A percentile compares a stretch with the other conserved stretches of the same genome.
These are phyloP conservation scores for Stichopus horrens DNA, from an alignment of 53 echinoderm and acorn worm genomes.

Conservation along the genomic window DNA sequence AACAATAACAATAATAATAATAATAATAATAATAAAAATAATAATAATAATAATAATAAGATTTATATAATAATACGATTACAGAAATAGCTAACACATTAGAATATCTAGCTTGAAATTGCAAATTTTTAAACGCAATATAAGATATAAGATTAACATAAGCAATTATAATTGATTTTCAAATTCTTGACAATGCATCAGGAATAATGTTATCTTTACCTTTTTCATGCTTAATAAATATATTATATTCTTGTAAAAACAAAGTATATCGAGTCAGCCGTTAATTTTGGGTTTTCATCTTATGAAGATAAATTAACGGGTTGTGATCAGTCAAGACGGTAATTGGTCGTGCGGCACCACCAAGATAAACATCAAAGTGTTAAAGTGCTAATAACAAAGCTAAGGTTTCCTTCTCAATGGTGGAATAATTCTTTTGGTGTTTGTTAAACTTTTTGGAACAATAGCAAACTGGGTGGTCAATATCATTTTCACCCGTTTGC, in stretches of 20 bases:
- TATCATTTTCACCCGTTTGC: slow-evolving; percentile 37
- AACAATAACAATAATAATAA: not conserved
- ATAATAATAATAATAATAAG: no score
- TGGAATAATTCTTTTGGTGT: slow-evolving; percentile 67
- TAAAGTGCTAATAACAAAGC: slow-evolving; percentile 53
- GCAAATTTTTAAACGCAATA: not conserved
- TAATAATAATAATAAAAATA: not conserved
- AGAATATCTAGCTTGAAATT: no score
- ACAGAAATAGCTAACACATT: not conserved
- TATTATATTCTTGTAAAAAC: slow-evolving; percentile 54
- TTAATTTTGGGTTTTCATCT: slow-evolving; percentile 61
- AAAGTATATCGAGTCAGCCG: slow-evolving; percentile 53
- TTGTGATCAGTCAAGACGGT: slow-evolving; percentile 63
- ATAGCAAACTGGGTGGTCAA: slow-evolving; percentile 51
- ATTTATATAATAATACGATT: not conserved
- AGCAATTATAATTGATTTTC: not conserved
- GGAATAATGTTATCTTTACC: slow-evolving; percentile 72
- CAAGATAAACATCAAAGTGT: slow-evolving; percentile 63
- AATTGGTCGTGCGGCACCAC: slow-evolving; percentile 17
- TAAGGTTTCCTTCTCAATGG: slow-evolving; percentile 68
- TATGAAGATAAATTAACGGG: slow-evolving; percentile 53
- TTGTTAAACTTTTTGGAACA: slow-evolving; percentile 58
- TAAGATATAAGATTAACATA: not conserved
- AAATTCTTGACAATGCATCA: slow-evolving; percentile 52
- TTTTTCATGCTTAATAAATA: slow-evolving; percentile 52